phyloP scores from a whole-genome alignment of 2,888 invertebrate genomes.

The Troides helena region DNA sequence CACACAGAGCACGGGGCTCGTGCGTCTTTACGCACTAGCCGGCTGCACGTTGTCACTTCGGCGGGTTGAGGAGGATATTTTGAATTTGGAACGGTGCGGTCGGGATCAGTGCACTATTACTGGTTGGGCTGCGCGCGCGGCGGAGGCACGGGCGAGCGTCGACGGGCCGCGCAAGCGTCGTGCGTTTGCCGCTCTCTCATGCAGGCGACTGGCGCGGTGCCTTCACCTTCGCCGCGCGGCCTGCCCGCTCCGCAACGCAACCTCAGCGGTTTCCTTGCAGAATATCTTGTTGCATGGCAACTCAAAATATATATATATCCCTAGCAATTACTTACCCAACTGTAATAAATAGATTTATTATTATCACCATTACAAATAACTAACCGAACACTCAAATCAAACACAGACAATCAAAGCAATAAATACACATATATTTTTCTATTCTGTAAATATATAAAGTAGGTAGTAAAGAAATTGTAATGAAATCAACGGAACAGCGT shows the following conservation, averaged over 20 bases:
- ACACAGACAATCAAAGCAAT: no score
- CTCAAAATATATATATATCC: conserved; percentile 49
- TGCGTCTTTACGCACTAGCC: conserved; percentile 36
- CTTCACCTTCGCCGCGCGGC: conserved; percentile 55
- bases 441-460: no score
- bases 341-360: conserved; percentile 9
- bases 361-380: conserved; percentile 4
- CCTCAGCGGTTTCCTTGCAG: conserved; percentile 69
- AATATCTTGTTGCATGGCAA: conserved; percentile 77
- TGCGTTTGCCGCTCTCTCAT: conserved; percentile 65
- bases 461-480: conserved; percentile 5
- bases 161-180: conserved; percentile 41
- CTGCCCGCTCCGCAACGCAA: conserved; percentile 56
- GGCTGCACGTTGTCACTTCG: conserved; percentile 45
- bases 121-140: conserved; percentile 43
- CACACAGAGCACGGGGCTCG: conserved; percentile 59
- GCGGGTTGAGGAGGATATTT: conserved; percentile 32
- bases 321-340: conserved; percentile 26
- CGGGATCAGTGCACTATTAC: conserved; percentile 33
- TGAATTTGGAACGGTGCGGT: conserved; percentile 48
- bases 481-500: conserved; percentile 15
- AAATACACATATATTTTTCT: no score
- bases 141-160: conserved; percentile 36
- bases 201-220: conserved; percentile 65
- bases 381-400: not conserved